Evolutionary conservation across 2,888 invertebrate genomes (phyloP).

Genomic region (Caenorhabditis macrosperma): DNA sequence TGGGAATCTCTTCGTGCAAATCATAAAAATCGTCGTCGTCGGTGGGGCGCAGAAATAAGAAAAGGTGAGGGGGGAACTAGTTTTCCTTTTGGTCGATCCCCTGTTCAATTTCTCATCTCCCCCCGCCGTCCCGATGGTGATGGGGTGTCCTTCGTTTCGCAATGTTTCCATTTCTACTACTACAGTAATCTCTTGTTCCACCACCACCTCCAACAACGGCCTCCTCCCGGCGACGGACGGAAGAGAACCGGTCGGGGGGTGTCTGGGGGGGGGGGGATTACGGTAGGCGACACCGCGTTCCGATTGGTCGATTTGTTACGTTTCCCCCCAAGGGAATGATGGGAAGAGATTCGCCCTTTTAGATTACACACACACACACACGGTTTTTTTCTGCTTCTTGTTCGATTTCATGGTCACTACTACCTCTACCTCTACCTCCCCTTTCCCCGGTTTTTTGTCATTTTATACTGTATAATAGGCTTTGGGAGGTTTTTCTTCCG

Average conservation of each 20-base stretch:
- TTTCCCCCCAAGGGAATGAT: too few species aligned
- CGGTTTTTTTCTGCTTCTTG: not conserved
- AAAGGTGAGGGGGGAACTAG: too few species aligned
- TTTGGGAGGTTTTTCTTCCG: not conserved
- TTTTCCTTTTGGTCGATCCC: too few species aligned
- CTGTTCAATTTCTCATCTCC: too few species aligned
- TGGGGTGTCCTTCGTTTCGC: too few species aligned
- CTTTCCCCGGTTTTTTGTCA: too few species aligned
- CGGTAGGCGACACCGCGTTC: not conserved
- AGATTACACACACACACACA: not conserved
- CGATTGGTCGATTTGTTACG: not conserved
- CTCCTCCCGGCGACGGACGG: too few species aligned
- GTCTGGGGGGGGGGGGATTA: not conserved
- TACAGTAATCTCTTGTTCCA: constrained; percentile 38
- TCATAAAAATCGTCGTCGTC: too few species aligned
- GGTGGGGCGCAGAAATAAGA: too few species aligned
- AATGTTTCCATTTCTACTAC: constrained; percentile 43
- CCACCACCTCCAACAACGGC: not conserved
- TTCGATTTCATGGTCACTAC: not conserved
- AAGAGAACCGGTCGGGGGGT: not conserved
- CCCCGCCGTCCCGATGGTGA: too few species aligned
- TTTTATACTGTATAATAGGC: not conserved
- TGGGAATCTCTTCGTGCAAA: too few species aligned
- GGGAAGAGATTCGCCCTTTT: constrained; percentile 4
- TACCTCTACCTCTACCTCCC: not conserved